Evolutionary conservation across 2,797 vertebrate species (phyloP).

Genomic region (Microtus agrestis): DNA sequence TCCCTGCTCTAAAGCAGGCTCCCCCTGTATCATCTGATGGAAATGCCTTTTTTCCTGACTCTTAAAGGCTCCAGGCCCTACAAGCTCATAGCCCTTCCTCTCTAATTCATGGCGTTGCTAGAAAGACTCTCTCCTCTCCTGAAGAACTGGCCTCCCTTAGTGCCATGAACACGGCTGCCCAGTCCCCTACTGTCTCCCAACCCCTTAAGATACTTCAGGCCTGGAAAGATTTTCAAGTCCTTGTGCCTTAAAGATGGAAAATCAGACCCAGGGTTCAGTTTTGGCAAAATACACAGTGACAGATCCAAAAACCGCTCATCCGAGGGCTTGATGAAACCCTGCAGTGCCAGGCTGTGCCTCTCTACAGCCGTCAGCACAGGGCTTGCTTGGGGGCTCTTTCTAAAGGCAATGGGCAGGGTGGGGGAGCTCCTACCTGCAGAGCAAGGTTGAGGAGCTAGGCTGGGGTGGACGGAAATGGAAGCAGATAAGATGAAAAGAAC

Average conservation of each 20-base stretch:
- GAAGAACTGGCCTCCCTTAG: neutral
- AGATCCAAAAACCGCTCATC: neutral
- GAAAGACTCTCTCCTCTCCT: neutral
- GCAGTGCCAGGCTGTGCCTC: neutral
- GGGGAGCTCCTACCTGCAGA: neutral
- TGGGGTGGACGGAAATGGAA: neutral
- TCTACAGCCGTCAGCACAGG: neutral
- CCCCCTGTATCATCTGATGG: too few species aligned
- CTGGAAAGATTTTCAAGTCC: neutral
- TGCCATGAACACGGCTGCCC: neutral
- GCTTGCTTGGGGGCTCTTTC: neutral
- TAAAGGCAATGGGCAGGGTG: neutral
- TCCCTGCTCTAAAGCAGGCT: neutral
- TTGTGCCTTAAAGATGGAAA: neutral
- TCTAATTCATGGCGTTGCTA: neutral
- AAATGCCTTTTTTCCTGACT: neutral
- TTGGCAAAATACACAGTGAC: constrained; percentile 48
- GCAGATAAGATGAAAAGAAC: constrained; percentile 2
- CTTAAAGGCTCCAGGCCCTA: neutral
- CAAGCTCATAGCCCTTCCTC: neutral
- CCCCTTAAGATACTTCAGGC: neutral
- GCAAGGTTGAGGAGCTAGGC: neutral
- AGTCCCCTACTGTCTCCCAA: neutral
- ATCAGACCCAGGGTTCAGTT: constrained; percentile 26
- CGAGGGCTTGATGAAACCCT: neutral